These are phyloP conservation scores for Catalaphyllia jardinei DNA, from an alignment of 64 coral and sea anemone species.

Conservation along the genomic window DNA sequence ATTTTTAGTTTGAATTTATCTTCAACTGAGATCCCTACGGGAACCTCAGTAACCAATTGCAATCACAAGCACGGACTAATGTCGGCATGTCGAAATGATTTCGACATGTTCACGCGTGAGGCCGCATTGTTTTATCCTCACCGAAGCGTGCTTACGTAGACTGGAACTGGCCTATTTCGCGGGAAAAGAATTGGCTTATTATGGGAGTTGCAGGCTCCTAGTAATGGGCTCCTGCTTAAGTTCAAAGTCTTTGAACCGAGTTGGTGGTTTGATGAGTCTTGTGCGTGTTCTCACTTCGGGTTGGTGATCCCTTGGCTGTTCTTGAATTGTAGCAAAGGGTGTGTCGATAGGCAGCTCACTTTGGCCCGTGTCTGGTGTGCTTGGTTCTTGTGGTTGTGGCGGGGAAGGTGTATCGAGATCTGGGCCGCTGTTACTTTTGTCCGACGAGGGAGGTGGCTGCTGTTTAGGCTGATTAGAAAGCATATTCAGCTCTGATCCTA, in stretches of 20 bases:
- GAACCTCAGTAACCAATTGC: too few species aligned
- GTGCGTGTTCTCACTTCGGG: not conserved
- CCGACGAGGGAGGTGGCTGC: not conserved
- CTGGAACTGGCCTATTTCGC: too few species aligned
- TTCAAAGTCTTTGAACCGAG: not conserved
- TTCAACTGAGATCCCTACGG: too few species aligned
- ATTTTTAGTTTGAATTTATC: too few species aligned
- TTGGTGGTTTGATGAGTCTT: constrained; percentile 2
- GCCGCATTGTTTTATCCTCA: too few species aligned
- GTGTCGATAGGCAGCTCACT: not conserved
- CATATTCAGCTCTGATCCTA: not conserved
- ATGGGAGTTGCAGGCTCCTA: too few species aligned
- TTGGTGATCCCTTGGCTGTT: not conserved
- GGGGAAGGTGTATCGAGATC: not conserved
- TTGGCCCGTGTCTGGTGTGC: not conserved
- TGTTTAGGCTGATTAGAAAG: not conserved
- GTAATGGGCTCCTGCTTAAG: too few species aligned
- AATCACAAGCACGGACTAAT: too few species aligned
- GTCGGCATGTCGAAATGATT: too few species aligned
- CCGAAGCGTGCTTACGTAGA: too few species aligned
- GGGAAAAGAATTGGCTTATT: too few species aligned
- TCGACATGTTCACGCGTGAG: too few species aligned
- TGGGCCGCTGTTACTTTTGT: not conserved
- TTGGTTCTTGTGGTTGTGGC: not conserved
- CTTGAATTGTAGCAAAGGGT: not conserved